Percentiles rank a stretch among this genome's conserved stretches.
These are phyloP conservation scores for Congeria kusceri DNA, from an alignment of 2,888 invertebrate genomes.

Conservation along the genomic window DNA sequence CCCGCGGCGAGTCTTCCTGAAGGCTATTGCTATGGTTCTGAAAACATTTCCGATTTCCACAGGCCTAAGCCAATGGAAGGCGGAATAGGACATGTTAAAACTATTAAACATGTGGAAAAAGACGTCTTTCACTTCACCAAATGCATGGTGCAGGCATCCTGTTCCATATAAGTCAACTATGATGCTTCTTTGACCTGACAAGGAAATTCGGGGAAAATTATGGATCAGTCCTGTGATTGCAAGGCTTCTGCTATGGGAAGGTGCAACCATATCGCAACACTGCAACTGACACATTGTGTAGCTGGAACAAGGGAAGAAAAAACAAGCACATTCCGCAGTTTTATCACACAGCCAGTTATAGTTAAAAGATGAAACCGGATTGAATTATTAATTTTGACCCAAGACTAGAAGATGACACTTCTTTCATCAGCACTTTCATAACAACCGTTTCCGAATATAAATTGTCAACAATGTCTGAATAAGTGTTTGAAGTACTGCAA, in stretches of 20 bases:
- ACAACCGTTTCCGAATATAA: not conserved
- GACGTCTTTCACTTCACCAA: slow-evolving; percentile 28
- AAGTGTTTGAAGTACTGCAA: not conserved
- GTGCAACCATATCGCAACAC: slow-evolving; percentile 38
- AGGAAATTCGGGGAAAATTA: slow-evolving; percentile 3
- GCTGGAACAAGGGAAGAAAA: slow-evolving; percentile 13
- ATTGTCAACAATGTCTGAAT: not conserved
- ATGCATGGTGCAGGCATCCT: slow-evolving; percentile 21
- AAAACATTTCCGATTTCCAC: slow-evolving; percentile 23
- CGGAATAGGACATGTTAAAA: slow-evolving; percentile 32
- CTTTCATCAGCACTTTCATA: not conserved
- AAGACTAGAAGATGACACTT: not conserved
- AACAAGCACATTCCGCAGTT: slow-evolving; percentile 16
- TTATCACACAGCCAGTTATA: slow-evolving; percentile 3
- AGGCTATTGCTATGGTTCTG: slow-evolving; percentile 31
- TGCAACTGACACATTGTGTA: slow-evolving; percentile 25
- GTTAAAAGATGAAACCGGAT: slow-evolving; percentile 17
- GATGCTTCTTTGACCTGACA: slow-evolving; percentile 7
- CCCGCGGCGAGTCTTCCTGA: slow-evolving; percentile 8
- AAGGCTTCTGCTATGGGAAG: slow-evolving; percentile 39
- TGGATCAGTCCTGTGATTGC: slow-evolving; percentile 36
- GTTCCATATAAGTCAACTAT: slow-evolving; percentile 15
- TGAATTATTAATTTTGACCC: not conserved
- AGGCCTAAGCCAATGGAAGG: too few relatives aligned
- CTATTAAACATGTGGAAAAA: slow-evolving; percentile 15